These are phyloP conservation scores for Columba janthina DNA, from an alignment of 2,113 vertebrate species.

Conservation along the genomic window DNA sequence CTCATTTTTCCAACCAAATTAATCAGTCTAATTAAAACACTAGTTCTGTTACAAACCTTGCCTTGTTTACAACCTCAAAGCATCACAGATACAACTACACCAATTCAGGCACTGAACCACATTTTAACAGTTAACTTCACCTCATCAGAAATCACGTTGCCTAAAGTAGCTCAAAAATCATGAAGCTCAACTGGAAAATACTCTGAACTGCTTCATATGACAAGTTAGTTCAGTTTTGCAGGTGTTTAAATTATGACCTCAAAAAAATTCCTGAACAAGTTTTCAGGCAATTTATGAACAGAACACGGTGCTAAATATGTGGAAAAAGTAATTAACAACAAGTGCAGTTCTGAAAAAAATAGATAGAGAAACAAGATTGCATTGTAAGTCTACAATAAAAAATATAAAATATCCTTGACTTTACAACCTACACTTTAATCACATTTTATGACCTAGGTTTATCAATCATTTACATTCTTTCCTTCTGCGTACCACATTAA, in stretches of 20 bases:
- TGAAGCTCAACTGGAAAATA: background rate
- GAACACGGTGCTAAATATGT: background rate
- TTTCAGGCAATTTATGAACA: background rate
- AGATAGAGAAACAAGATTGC: background rate
- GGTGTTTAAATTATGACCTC: background rate
- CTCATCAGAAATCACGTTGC: background rate
- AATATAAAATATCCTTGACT: background rate
- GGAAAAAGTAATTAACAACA: background rate
- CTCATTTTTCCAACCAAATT: background rate
- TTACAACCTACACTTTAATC: background rate
- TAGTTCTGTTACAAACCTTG: background rate
- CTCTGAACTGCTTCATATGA: background rate
- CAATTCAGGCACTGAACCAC: background rate
- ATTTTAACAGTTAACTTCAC: background rate
- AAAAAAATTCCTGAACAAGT: background rate
- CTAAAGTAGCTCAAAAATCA: background rate
- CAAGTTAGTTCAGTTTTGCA: background rate
- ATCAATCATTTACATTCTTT: background rate
- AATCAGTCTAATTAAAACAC: background rate
- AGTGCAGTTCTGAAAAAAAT: background rate
- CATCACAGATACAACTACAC: background rate
- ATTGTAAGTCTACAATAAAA: background rate
- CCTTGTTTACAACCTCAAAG: background rate
- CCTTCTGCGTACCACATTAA: background rate
- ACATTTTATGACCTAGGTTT: background rate